Conservation (phyloP, 2,888 invertebrate species). For the Agrotis ipsilon region DNA sequence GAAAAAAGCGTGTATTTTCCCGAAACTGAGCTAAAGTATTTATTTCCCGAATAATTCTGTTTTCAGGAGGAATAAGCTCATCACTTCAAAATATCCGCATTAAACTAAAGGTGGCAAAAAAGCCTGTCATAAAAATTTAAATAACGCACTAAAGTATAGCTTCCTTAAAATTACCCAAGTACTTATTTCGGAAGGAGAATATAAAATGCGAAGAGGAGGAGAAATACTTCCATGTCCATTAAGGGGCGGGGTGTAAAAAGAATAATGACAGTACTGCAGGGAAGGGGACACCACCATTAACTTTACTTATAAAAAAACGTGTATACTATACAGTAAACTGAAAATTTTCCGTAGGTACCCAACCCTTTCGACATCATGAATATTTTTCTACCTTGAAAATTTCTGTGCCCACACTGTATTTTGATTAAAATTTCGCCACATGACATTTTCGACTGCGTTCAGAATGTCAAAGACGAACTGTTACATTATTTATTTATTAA, state of each 20-base stretch:
- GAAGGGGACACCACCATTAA: neutral
- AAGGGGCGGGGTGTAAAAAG: neutral
- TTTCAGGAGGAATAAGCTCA: no score
- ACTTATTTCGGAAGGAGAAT: neutral
- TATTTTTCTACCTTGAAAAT: neutral
- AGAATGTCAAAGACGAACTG: conserved; percentile 21
- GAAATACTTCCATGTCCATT: conserved; percentile 6
- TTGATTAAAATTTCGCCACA: neutral
- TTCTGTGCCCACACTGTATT: neutral
- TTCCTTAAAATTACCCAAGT: neutral
- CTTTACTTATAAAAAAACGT: neutral
- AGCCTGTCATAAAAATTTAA: neutral
- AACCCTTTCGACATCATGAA: neutral
- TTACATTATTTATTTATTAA: conserved; percentile 34
- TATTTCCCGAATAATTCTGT: no score
- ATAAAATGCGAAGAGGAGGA: neutral
- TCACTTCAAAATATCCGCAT: no score
- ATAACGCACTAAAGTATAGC: neutral
- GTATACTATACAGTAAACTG: neutral
- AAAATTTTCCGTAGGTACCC: neutral
- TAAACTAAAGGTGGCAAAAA: neutral
- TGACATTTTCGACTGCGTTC: neutral
- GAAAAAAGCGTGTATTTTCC: no score
- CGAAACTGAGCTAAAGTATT: no score
- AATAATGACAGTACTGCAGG: neutral